These are phyloP conservation scores for Galerucella nymphaeae DNA, from an alignment of 2,888 invertebrate genomes.

Conservation along the genomic window DNA sequence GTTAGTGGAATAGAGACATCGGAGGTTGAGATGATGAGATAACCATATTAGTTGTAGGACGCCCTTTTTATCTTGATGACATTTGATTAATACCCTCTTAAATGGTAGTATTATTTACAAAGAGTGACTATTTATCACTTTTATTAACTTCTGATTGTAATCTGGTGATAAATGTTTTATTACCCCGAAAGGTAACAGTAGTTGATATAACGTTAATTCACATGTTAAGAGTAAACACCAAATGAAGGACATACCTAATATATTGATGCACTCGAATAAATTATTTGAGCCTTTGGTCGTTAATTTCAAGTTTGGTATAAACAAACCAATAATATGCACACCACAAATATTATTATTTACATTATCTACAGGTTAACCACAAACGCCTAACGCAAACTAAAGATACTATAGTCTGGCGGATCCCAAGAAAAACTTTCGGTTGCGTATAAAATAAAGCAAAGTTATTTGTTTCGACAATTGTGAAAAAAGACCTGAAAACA, in stretches of 20 bases:
- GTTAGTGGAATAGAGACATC: conserved; percentile 15
- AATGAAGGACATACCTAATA: not conserved
- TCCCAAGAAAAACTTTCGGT: no score
- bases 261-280: no score
- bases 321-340: no score
- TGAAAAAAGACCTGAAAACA: no score
- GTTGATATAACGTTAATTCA: not conserved
- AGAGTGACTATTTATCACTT: conserved; percentile 34
- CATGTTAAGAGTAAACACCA: not conserved
- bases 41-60: conserved; percentile 31
- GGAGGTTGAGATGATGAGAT: conserved; percentile 10
- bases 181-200: conserved; percentile 20
- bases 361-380: no score
- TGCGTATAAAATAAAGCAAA: no score
- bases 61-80: conserved; percentile 38
- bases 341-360: no score
- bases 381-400: no score
- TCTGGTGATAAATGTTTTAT: conserved; percentile 39
- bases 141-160: conserved; percentile 31
- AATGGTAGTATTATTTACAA: conserved; percentile 34
- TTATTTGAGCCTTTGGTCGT: no score
- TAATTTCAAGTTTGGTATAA: no score
- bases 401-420: no score
- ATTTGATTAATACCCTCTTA: conserved; percentile 39
- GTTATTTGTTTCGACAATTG: no score